These are phyloP conservation scores for Cylas formicarius DNA, from an alignment of 1,140 invertebrate species.

Conservation along the genomic window DNA sequence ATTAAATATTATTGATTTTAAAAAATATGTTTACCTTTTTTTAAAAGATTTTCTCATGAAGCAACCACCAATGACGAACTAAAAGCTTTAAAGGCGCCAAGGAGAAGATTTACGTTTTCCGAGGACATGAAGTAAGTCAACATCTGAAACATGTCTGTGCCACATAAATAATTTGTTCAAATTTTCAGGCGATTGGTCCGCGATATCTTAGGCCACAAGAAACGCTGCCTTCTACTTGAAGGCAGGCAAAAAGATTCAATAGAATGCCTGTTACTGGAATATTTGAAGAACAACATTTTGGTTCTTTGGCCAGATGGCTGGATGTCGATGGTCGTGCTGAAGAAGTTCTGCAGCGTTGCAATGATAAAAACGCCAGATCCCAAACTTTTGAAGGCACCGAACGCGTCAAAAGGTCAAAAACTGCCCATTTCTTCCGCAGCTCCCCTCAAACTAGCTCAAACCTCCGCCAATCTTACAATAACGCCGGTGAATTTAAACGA, in stretches of 20 bases:
- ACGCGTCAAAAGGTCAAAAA: constrained; percentile 3
- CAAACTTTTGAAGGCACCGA: not conserved
- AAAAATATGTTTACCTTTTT: too few relatives aligned
- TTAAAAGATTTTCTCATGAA: constrained; percentile 29
- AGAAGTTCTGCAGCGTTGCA: constrained; percentile 30
- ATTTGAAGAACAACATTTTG: constrained; percentile 33
- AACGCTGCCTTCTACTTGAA: constrained; percentile 35
- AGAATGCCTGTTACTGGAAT: constrained; percentile 32
- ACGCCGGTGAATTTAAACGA: constrained; percentile 18
- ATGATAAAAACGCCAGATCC: constrained; percentile 18
- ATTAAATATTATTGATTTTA: too few relatives aligned
- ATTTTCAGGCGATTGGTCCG: constrained; percentile 33
- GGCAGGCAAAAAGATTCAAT: constrained; percentile 35
- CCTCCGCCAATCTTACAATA: constrained; percentile 15
- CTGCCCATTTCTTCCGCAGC: not conserved
- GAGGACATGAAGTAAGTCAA: constrained; percentile 48
- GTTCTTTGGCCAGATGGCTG: constrained; percentile 40
- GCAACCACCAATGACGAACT: constrained; percentile 29
- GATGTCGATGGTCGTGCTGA: constrained; percentile 37
- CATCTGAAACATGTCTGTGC: constrained; percentile 5
- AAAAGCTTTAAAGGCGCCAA: constrained; percentile 47
- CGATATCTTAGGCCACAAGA: constrained; percentile 37
- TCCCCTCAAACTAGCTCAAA: constrained; percentile 12
- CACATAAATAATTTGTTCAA: constrained; percentile 11
- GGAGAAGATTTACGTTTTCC: constrained; percentile 51